These are phyloP conservation scores for Actinemys pallida DNA, from an alignment of 2,113 vertebrate species.

Conservation along the genomic window DNA sequence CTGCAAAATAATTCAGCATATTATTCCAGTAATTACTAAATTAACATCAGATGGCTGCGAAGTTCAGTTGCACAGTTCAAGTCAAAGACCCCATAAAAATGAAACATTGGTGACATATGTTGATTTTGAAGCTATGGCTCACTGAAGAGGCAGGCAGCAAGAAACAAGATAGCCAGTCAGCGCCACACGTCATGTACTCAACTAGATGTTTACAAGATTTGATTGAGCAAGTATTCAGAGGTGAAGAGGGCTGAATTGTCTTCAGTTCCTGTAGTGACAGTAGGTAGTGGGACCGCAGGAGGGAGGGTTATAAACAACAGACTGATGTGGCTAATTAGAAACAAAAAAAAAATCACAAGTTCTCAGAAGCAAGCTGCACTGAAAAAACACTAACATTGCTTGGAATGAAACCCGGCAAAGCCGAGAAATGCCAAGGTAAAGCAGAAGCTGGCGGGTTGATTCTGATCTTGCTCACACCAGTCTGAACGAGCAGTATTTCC, in stretches of 20 bases:
- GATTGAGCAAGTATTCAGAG: slow-evolving; percentile 7
- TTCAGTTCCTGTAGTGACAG: slow-evolving; percentile 13
- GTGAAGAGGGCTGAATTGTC: background rate
- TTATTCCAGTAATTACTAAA: slow-evolving; percentile 77
- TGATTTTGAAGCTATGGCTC: slow-evolving; percentile 45
- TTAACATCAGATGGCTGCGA: slow-evolving; percentile 67
- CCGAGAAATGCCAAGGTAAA: background rate
- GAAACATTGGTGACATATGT: slow-evolving; percentile 50
- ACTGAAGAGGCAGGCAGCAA: slow-evolving; percentile 27
- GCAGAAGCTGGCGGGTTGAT: background rate
- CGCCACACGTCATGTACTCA: background rate
- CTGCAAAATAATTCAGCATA: slow-evolving; percentile 48
- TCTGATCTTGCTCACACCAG: background rate
- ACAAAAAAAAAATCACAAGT: slow-evolving; percentile 19
- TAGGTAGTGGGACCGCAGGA: background rate
- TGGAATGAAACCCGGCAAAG: background rate
- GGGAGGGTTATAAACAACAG: background rate
- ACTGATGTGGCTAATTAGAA: background rate
- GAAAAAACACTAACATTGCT: background rate
- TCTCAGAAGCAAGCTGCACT: background rate
- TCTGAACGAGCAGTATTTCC: background rate
- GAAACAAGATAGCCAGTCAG: slow-evolving; percentile 41
- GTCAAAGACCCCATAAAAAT: slow-evolving; percentile 64
- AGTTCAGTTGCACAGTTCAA: slow-evolving; percentile 66
- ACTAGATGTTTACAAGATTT: slow-evolving; percentile 34